A percentile compares a stretch with the other conserved stretches of the same genome.
Evolutionary conservation across 2,113 vertebrate genomes (phyloP).

Genomic region (Apteryx mantelli): DNA sequence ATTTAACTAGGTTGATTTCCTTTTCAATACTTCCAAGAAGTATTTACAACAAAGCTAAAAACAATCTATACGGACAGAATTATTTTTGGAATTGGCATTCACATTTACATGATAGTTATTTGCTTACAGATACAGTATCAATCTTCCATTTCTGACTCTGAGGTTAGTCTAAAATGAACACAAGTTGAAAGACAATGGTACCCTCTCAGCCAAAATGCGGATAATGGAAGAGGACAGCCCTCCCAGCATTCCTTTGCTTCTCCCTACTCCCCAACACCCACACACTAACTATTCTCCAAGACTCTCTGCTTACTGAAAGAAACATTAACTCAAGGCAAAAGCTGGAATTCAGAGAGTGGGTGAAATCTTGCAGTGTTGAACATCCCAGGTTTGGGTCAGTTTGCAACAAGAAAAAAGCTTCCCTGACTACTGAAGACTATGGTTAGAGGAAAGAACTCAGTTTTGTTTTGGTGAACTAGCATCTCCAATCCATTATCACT

Average conservation of each 20-base stretch:
- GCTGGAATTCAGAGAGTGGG: neutral
- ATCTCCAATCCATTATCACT: neutral
- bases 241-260: neutral
- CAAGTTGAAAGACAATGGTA: neutral
- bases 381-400: neutral
- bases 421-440: neutral
- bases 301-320: neutral
- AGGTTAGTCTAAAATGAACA: neutral
- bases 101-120: fast-evolving
- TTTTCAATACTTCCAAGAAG: neutral
- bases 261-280: neutral
- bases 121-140: neutral
- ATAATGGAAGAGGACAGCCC: neutral
- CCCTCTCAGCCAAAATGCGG: conserved; percentile 6
- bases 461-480: conserved; percentile 14
- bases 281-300: neutral
- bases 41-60: neutral
- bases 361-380: neutral
- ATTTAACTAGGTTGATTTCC: neutral
- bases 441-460: neutral
- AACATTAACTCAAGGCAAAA: neutral
- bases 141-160: neutral
- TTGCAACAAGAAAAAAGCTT: neutral
- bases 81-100: fast-evolving
- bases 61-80: fast-evolving